Conservation (phyloP, 2,113 vertebrate species). For the Cynocephalus volans region DNA sequence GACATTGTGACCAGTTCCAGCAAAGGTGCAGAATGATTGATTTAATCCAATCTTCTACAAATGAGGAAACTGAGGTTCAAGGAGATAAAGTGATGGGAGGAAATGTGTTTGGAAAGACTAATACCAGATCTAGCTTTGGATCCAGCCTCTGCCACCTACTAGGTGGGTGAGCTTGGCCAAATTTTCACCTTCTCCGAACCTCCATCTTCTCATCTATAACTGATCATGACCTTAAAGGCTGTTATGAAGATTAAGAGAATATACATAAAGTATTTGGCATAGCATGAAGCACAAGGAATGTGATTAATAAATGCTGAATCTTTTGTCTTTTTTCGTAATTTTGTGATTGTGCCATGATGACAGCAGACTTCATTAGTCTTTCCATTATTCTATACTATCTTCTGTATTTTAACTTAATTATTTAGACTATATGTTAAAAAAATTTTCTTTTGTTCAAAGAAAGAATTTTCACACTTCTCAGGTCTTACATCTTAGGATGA, state of each 20-base stretch:
- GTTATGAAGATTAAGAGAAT: neutral
- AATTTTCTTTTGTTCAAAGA: neutral
- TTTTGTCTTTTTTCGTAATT: neutral
- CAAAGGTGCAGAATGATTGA: neutral
- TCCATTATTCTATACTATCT: neutral
- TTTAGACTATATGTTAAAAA: neutral
- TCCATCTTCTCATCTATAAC: neutral
- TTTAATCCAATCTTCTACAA: neutral
- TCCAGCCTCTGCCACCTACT: neutral
- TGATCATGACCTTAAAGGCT: neutral
- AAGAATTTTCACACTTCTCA: neutral
- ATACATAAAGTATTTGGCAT: neutral
- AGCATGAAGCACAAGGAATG: too few relatives aligned
- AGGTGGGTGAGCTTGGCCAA: neutral
- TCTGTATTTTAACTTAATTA: neutral
- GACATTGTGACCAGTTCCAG: neutral
- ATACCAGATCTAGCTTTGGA: neutral
- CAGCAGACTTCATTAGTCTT: neutral
- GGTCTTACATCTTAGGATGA: neutral
- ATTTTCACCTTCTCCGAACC: neutral
- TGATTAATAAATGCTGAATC: neutral
- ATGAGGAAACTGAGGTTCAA: neutral
- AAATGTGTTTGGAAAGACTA: neutral
- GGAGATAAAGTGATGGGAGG: neutral
- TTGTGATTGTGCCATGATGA: neutral